A percentile compares a stretch with the other conserved stretches of the same genome.
Conservation (phyloP, 2,113 vertebrate species). For the Psilopsiagon aurifrons region DNA sequence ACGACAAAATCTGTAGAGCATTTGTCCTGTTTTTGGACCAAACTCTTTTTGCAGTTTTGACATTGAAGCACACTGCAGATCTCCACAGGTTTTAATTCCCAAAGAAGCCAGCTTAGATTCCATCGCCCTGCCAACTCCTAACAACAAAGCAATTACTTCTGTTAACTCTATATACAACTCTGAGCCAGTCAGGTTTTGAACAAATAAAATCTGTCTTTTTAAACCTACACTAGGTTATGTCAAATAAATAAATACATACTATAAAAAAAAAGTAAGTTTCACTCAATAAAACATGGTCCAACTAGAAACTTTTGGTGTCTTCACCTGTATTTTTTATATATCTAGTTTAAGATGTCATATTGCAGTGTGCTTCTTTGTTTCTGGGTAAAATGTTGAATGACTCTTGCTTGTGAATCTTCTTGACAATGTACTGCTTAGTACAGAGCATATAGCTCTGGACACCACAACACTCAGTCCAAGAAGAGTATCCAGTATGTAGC, state of each 20-base stretch:
- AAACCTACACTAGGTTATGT: background rate
- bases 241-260: background rate
- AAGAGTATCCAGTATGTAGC: background rate
- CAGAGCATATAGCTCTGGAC: background rate
- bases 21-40: conserved; percentile 93
- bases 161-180: background rate
- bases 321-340: background rate
- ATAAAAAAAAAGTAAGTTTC: background rate
- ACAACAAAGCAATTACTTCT: conserved; percentile 12
- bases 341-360: background rate
- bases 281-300: background rate
- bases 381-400: background rate
- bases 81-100: conserved; percentile 91
- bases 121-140: conserved; percentile 93
- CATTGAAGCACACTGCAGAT: conserved; percentile 91
- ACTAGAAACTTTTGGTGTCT: background rate
- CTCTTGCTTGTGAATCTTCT: background rate
- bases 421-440: background rate
- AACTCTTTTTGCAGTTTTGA: conserved; percentile 93
- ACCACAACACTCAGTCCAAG: background rate
- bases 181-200: background rate
- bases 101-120: conserved; percentile 87
- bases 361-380: background rate
- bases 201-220: background rate
- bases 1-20: conserved; percentile 93